Evolutionary conservation across 2,797 vertebrate genomes (phyloP).

Genomic region (Falco biarmicus): DNA sequence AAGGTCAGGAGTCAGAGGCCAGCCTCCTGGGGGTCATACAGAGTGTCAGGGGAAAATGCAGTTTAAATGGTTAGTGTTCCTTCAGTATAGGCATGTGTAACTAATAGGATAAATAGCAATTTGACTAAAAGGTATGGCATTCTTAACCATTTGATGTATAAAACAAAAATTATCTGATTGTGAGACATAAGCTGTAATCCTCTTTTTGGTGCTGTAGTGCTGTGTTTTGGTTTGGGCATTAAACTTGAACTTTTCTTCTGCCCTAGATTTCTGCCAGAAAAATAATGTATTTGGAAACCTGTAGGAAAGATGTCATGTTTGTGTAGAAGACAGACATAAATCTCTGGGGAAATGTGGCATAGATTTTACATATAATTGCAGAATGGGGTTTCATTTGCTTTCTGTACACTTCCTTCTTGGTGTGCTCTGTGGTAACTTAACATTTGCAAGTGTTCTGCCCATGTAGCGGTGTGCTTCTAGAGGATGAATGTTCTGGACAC

Average conservation of each 20-base stretch:
- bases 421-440: neutral
- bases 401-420: neutral
- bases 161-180: neutral
- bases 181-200: neutral
- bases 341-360: neutral
- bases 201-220: neutral
- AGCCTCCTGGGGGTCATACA: rapidly evolving
- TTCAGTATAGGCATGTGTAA: neutral
- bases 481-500: neutral
- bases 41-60: neutral
- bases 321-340: neutral
- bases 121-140: neutral
- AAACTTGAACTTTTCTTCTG: neutral
- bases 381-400: neutral
- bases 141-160: neutral
- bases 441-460: neutral
- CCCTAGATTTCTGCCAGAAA: neutral
- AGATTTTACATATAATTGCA: neutral
- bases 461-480: neutral
- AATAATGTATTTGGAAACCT: neutral
- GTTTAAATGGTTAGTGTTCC: neutral
- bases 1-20: neutral
- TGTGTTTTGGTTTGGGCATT: neutral
- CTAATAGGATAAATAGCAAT: neutral
- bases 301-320: neutral